A percentile compares a stretch with the other conserved stretches of the same genome.
Evolutionary conservation across 2,113 vertebrate species (phyloP).

Genomic region (Centrocercus urophasianus): DNA sequence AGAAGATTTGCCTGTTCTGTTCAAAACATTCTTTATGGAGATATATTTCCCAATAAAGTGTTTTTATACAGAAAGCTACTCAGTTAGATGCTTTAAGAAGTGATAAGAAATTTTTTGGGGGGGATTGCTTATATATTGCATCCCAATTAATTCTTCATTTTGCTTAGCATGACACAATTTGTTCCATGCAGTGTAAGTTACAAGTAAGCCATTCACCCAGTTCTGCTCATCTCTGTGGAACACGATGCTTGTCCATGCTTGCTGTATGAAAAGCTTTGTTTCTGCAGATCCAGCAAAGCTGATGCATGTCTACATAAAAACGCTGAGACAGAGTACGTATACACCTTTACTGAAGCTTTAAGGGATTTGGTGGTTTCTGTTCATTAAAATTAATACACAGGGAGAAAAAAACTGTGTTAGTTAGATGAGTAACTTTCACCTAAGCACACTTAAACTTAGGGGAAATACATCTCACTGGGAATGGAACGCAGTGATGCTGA

Average conservation of each 20-base stretch:
- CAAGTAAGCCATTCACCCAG: accelerated
- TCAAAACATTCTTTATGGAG: not conserved
- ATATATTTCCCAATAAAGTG: not conserved
- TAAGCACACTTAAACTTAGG: not conserved
- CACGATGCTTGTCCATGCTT: not conserved
- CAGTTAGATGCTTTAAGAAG: not conserved
- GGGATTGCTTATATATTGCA: not conserved
- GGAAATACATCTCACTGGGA: not conserved
- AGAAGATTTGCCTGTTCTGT: not conserved
- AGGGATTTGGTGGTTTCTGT: not conserved
- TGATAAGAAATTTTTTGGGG: not conserved
- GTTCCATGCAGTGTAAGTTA: not conserved
- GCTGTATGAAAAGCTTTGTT: not conserved
- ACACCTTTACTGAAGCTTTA: not conserved
- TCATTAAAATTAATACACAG: not conserved
- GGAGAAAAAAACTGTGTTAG: not conserved
- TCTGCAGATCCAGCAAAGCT: not conserved
- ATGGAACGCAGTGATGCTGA: not conserved
- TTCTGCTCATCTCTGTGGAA: not conserved
- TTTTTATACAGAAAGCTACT: not conserved
- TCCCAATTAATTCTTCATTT: not conserved
- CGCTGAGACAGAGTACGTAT: not conserved
- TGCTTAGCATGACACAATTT: not conserved
- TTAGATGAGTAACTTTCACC: not conserved
- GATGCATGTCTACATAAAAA: not conserved